These are phyloP conservation scores for Campoletis raptor DNA, from an alignment of 2,888 invertebrate genomes.

Conservation along the genomic window DNA sequence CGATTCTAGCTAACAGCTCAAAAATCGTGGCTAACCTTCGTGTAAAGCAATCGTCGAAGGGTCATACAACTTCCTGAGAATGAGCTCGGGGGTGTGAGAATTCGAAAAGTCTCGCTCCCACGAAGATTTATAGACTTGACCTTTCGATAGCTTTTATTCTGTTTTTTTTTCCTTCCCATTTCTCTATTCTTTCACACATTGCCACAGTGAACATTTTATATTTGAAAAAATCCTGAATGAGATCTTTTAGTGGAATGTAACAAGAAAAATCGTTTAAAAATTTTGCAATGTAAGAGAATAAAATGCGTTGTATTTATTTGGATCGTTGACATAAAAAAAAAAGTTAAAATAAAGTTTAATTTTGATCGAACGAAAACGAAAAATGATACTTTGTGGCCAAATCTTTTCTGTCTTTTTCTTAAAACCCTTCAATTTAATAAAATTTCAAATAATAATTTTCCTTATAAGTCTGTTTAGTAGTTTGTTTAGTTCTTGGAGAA, in stretches of 20 bases:
- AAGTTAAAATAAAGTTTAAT: not conserved
- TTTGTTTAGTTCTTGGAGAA: too few relatives aligned
- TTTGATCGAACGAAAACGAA: not conserved
- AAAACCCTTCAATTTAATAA: too few relatives aligned
- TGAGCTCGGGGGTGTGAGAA: slow-evolving; percentile 4
- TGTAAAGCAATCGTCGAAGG: slow-evolving; percentile 74
- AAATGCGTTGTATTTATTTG: not conserved
- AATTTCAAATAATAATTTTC: too few relatives aligned
- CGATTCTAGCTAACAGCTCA: slow-evolving; percentile 78
- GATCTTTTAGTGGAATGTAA: not conserved
- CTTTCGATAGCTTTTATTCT: slow-evolving; percentile 33
- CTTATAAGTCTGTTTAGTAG: too few relatives aligned
- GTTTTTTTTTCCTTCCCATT: not conserved
- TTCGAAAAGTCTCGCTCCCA: slow-evolving; percentile 76
- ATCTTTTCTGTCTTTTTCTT: not conserved
- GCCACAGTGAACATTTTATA: not conserved
- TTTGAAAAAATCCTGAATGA: not conserved
- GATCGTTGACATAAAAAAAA: not conserved
- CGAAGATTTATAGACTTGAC: slow-evolving; percentile 79
- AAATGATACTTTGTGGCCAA: not conserved
- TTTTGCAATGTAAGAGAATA: not conserved
- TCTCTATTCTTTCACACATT: slow-evolving; percentile 1
- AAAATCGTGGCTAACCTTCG: slow-evolving; percentile 83
- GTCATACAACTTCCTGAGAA: slow-evolving; percentile 71
- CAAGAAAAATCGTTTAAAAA: not conserved